Base-by-base conservation (phyloP, 2,113 vertebrate species). In the Cyanoderma ruficeps region DNA sequence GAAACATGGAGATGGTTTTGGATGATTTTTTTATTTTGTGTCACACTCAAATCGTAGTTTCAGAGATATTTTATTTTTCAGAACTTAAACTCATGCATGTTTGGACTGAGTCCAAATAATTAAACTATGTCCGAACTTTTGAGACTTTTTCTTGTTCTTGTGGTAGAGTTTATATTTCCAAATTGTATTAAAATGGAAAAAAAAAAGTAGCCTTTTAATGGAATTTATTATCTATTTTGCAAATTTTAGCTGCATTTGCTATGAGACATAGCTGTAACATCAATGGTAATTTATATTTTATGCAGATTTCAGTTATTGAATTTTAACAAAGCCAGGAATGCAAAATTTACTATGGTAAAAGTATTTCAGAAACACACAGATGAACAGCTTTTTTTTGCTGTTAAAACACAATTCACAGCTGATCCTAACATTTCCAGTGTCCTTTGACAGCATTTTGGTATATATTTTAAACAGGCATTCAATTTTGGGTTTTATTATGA, bases 141-240 rank as follows among this genome's bases (percentile, higher is more conserved):
- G 68, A 80, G 23, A 27, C 2, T 55, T 64, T 77, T 82, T 84
- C 23, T 50, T 83, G 15, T 21, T 81, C 23, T 39, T 87, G 31
- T 28, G 4, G 7, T 39, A 53, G 10, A 82, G 44, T 53, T 72
- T 28, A 2, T 69, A 59, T 44, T 70, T 79, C 13, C 24, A 46
- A 57, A 3, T 19, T 42, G 3, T 61, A 79, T 14, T 82, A 76
- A 81, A 94, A 75, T 49, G 3, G 16, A 44, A 75, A 49, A 20
- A 49, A 20, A 2, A 35, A 4, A 3, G 1, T 8, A 65, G 0
- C 2, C 8, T 44, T 52, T 39, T 9, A 47, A 37, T 47, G 7
- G 5, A 30, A 60, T 82, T 74, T 52, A 55, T 83, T 41, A 30
- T 15, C 27, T 89, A 21, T n/a, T 83, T 91, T 61, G 2, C 7